Percentiles rank a stretch among this genome's conserved stretches.
Evolutionary conservation across 1,140 invertebrate species (phyloP).

Genomic region (Acromyrmex charruanus): DNA sequence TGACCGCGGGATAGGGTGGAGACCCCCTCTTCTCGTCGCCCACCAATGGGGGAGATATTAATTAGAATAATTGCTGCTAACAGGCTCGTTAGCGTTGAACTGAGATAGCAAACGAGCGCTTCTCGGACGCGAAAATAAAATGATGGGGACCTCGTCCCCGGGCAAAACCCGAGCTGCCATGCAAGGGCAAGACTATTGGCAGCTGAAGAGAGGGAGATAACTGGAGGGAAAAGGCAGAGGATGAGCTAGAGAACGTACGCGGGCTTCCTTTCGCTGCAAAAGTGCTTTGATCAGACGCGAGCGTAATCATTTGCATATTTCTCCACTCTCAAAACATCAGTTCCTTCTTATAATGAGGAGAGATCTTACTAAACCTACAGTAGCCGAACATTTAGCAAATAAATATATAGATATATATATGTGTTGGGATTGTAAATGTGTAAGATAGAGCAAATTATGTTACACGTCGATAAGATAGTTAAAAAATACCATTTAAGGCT

Average conservation of each 20-base stretch:
- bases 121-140: slow-evolving; percentile 80
- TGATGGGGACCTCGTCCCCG: slow-evolving; percentile 63
- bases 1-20: slow-evolving; percentile 52
- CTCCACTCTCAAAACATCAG: slow-evolving; percentile 72
- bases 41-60: slow-evolving; percentile 84
- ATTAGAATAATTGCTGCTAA: slow-evolving; percentile 87
- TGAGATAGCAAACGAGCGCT: slow-evolving; percentile 83
- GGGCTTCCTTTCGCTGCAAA: slow-evolving; percentile 61
- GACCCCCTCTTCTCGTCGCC: slow-evolving; percentile 50
- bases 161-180: slow-evolving; percentile 55
- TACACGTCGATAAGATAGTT: not conserved
- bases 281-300: slow-evolving; percentile 79
- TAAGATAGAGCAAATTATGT: not conserved
- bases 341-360: not conserved
- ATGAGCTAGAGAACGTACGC: slow-evolving; percentile 8
- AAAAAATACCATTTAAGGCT: not conserved
- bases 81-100: slow-evolving; percentile 86
- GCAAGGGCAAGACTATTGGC: not conserved
- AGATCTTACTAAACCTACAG: not conserved
- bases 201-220: not conserved
- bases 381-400: slow-evolving; percentile 8
- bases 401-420: not conserved
- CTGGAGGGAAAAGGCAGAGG: slow-evolving; percentile 10
- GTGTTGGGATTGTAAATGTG: not conserved
- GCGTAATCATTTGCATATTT: slow-evolving; percentile 82